Base-by-base conservation (phyloP, 2,797 vertebrate genomes). In the Threskiornis aethiopicus region DNA sequence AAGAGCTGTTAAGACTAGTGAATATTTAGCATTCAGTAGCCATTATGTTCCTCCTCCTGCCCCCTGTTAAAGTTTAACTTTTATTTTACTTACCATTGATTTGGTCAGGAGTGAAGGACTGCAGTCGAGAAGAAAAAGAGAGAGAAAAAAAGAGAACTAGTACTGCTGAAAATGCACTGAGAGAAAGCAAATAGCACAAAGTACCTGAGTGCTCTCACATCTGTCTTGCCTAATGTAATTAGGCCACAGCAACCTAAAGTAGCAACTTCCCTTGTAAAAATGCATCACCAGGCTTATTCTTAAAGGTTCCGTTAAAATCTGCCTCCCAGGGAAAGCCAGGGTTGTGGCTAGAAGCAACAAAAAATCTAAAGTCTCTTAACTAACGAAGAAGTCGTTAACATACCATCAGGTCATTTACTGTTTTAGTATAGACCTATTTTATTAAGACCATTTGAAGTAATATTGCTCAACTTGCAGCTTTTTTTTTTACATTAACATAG, bases 41-140 rank as follows among this genome's bases (percentile, higher is more conserved):
- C 15, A 39, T 89, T 85, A 33, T 57, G 16, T 67, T 44, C 42
- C 79, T 94, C 82, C 82, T 87, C 33, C 59, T 87, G 42, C 85
- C 84, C 88, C 71, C 33, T 12, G 16, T 72, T 94, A 39, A 84
- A 96, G 13, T 83, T 96, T 80, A 87, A 39, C 46, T 89, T 92
- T 80, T 71, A 39, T 95, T 97, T 89, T 92, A 99, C 99, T 99
- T 99, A 99, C 99, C 99, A 96, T 98, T 99, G 97, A 99, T 98
- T 99, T 99, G 99, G 96, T 99, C 99, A 93, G 99, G 96, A 92
- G 98, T 89, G 99, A 99, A 99, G 89, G 99, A 99, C 98, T 99
- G 98, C 89, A 95, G 96, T 87, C 93, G 89, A 49, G 59, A 65
- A 92, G 62, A 90, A 84, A 90, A 46, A 97, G 82, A 97, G 75